A percentile compares a stretch with the other conserved stretches of the same genome.
Conservation (phyloP, 2,113 vertebrate species). For the Corydoras maculifer region DNA sequence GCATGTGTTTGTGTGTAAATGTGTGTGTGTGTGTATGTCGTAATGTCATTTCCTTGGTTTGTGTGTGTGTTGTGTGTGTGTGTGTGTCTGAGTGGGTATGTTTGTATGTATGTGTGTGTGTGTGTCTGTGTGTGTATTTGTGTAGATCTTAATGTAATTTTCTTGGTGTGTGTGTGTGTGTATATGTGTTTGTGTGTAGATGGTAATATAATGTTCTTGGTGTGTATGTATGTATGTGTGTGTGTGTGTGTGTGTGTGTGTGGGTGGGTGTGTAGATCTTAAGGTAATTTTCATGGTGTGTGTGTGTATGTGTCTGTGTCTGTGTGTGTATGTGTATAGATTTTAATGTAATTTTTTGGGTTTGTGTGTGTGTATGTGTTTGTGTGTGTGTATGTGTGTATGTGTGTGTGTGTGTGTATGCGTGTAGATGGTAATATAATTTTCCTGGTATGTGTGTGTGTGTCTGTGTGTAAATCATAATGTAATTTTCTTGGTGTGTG, state of each 20-base stretch:
- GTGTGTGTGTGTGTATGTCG: background rate
- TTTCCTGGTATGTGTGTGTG: background rate
- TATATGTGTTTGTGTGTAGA: slow-evolving; percentile 18
- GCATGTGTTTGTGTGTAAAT: background rate
- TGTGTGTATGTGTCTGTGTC: slow-evolving; percentile 27
- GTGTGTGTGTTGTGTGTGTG: slow-evolving; percentile 16
- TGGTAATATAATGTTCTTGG: background rate
- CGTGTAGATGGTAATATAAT: slow-evolving; percentile 1
- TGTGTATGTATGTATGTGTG: slow-evolving; percentile 64
- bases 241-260: slow-evolving; percentile 1
- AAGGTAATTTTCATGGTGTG: slow-evolving; percentile 60
- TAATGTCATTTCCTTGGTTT: too few species aligned
- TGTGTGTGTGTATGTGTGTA: background rate
- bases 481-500: background rate
- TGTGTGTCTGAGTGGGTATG: background rate
- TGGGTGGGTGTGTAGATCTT: background rate
- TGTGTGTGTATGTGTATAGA: slow-evolving; percentile 21
- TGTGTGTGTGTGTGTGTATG: slow-evolving; percentile 64
- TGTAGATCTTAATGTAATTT: background rate
- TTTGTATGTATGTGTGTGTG: background rate
- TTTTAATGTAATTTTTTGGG: too few species aligned
- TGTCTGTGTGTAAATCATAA: background rate
- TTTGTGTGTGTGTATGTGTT: slow-evolving; percentile 64
- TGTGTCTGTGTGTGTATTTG: slow-evolving; percentile 21
- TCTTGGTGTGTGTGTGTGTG: background rate